Evolutionary conservation across 2,888 invertebrate species (phyloP).

Genomic region (Andrena minutula): DNA sequence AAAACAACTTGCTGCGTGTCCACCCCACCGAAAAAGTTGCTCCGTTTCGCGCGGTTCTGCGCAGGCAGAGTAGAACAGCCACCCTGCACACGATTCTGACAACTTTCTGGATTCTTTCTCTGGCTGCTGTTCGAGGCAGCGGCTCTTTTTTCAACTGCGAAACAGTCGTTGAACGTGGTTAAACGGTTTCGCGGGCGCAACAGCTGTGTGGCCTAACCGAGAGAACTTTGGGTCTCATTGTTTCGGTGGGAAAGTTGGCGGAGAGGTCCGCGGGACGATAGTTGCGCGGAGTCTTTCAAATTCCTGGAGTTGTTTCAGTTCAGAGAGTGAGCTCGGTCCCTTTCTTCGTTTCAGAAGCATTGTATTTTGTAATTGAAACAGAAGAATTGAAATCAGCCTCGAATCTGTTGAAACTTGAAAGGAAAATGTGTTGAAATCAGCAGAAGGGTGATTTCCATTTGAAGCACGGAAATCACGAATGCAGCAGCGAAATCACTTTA

Average conservation of each 20-base stretch:
- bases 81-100: not conserved
- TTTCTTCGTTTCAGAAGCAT: not conserved
- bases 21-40: conserved; percentile 6
- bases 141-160: not conserved
- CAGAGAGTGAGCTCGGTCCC: not conserved
- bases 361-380: no score
- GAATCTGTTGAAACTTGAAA: no score
- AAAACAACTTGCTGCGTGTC: conserved; percentile 43
- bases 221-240: conserved; percentile 7
- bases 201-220: conserved; percentile 11
- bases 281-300: not conserved
- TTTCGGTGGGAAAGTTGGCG: conserved; percentile 7
- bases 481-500: not conserved
- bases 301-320: not conserved
- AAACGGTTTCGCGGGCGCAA: conserved; percentile 24
- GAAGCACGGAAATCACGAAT: not conserved
- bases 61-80: not conserved
- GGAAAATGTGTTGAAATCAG: no score
- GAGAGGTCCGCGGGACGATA: not conserved
- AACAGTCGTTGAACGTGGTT: not conserved
- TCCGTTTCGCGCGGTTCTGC: not conserved
- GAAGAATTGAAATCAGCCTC: no score
- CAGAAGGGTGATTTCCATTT: not conserved
- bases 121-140: not conserved
- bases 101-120: not conserved